Evolutionary conservation across 2,113 vertebrate species (phyloP), one percentile per base, ranked within the genome.

Genomic region (Monopterus albus): DNA sequence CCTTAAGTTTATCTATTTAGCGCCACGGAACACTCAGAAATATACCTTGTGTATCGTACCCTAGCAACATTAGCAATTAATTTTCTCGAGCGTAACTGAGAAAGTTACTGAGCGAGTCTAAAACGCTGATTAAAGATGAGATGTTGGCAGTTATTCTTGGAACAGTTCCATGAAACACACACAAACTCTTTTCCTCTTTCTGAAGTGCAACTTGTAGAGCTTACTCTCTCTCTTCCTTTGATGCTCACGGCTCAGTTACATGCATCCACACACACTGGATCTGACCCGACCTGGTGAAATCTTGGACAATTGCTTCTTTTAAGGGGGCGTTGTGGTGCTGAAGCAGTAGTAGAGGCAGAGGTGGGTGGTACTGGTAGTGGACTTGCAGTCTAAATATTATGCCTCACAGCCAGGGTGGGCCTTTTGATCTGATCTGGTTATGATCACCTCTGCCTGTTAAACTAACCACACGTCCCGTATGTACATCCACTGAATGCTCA

Each of bases 371-470:
- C 75, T 72, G 83, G 81, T 84, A 59, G 72, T 58, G 75, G 77
- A 77, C 66, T 47, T 74, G 57, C 65, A 83, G 73, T 87, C 69
- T 79, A 93, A 93, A 93, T 93, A 89, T 93, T 93, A 84, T 84
- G 80, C 75, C 86, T 86, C 75, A 86, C 88, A 83, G 83, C 74
- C 43, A 76, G 77, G 81, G 79, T 87, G 78, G 85, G 82, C 81
- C 78, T 60, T 90, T 90, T 88, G 88, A 91, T 82, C 67, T 50
- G 75, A 91, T 83, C 81, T 78, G 73, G 68, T 83, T 72, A 72
- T 74, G 75, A 83, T 80, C 61, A 33, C 57, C 63, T 63, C 71
- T 57, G 69, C 76, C 52, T 58, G 21, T 72, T 82, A 26, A 40
- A 82, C 63, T 56, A 21, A 74, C 74, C 77, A 87, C 71, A 88